These are phyloP conservation scores for Cartodere bifasciata DNA, from an alignment of 2,888 invertebrate species.

Conservation along the genomic window DNA sequence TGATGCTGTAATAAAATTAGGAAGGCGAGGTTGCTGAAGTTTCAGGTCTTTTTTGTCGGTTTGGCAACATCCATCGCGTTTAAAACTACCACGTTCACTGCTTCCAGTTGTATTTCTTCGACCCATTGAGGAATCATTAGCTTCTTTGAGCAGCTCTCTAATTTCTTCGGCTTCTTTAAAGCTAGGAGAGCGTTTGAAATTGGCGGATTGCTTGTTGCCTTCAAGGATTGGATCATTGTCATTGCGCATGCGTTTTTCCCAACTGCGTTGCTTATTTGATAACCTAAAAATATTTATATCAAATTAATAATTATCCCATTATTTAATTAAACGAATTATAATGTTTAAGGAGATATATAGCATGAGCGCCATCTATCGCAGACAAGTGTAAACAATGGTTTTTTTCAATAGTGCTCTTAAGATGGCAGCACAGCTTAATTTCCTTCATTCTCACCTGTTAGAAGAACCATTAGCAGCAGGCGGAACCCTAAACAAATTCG, in stretches of 20 bases:
- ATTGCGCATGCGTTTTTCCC: slow-evolving; percentile 29
- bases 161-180: slow-evolving; percentile 36
- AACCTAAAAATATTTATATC: no score
- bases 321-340: no score
- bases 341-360: no score
- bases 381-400: no score
- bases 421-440: no score
- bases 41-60: slow-evolving; percentile 51
- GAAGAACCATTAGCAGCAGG: no score
- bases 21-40: slow-evolving; percentile 40
- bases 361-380: no score
- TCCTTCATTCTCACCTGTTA: no score
- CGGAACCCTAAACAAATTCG: no score
- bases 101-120: slow-evolving; percentile 41
- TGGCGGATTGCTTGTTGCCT: slow-evolving; percentile 32
- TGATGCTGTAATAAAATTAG: slow-evolving; percentile 35
- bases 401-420: no score
- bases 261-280: slow-evolving; percentile 24
- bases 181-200: slow-evolving; percentile 34
- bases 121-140: slow-evolving; percentile 34
- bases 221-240: slow-evolving; percentile 33
- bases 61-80: slow-evolving; percentile 51
- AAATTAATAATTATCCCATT: no score
- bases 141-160: slow-evolving; percentile 26
- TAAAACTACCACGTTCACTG: slow-evolving; percentile 44